A percentile compares a stretch with the other conserved stretches of the same genome.
These are phyloP conservation scores for Scolanthus callimorphus DNA, from an alignment of 92 coral and sea anemone genomes.

Conservation along the genomic window DNA sequence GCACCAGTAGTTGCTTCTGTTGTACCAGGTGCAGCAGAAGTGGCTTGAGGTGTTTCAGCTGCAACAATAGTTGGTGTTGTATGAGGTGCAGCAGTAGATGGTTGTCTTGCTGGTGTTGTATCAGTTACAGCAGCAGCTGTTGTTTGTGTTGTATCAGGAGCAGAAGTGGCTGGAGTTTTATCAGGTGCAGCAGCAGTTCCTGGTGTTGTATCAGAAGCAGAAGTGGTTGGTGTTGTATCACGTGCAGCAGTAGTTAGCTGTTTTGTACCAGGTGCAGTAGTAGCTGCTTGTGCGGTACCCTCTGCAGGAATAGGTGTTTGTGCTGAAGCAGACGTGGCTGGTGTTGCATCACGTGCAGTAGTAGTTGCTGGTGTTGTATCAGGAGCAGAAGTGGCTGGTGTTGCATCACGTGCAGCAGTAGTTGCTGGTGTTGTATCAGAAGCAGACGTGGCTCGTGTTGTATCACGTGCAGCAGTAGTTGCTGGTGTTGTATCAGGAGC, in stretches of 20 bases:
- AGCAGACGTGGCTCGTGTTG: background rate
- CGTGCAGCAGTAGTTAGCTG: background rate
- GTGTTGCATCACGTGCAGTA: too few species aligned
- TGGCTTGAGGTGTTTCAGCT: background rate
- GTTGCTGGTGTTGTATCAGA: background rate
- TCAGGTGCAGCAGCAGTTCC: background rate
- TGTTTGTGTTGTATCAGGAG: background rate
- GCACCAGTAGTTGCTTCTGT: background rate
- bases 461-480: too few species aligned
- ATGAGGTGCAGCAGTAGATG: background rate
- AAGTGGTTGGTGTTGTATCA: background rate
- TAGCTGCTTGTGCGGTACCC: background rate
- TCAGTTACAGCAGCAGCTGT: constrained; percentile 5
- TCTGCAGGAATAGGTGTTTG: too few species aligned
- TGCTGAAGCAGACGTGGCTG: too few species aligned
- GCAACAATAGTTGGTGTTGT: background rate
- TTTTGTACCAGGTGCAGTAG: background rate
- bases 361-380: too few species aligned
- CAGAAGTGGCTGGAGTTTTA: background rate
- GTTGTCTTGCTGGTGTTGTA: background rate
- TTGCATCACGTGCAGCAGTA: background rate
- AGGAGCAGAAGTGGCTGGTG: background rate
- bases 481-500: background rate
- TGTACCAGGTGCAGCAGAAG: background rate
- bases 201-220: background rate